Percentiles rank a stretch among this genome's conserved stretches.
Evolutionary conservation across 2,113 vertebrate species (phyloP).

Genomic region (Stegastes partitus): DNA sequence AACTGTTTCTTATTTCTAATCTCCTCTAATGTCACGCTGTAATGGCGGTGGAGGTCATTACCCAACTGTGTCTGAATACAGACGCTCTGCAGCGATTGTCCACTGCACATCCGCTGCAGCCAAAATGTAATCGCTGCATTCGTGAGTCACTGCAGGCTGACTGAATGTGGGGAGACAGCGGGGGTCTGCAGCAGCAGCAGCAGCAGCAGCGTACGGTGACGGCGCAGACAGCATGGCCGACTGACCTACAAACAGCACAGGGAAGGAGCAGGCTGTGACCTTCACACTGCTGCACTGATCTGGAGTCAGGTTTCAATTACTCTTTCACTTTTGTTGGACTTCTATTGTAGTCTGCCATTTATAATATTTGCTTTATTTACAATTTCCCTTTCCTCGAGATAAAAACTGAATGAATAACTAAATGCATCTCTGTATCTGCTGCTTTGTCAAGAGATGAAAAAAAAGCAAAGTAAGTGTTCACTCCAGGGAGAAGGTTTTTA

Average conservation of each 20-base stretch:
- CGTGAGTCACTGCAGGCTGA: slow-evolving; percentile 27
- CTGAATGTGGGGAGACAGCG: slow-evolving; percentile 11
- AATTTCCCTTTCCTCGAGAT: too few relatives aligned
- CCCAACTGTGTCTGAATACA: slow-evolving; percentile 9
- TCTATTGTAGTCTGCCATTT: neutral
- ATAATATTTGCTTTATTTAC: neutral
- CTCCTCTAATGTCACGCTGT: slow-evolving; percentile 48
- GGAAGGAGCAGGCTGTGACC: slow-evolving; percentile 64
- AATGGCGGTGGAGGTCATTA: slow-evolving; percentile 57
- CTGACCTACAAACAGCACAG: slow-evolving; percentile 79
- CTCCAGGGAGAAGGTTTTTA: neutral
- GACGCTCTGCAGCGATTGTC: neutral
- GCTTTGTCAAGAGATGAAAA: neutral
- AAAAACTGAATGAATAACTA: neutral
- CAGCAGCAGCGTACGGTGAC: slow-evolving; percentile 26
- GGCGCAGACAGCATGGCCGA: slow-evolving; percentile 78
- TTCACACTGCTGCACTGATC: slow-evolving; percentile 60
- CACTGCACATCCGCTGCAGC: neutral
- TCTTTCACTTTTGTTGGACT: neutral
- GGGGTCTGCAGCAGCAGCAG: slow-evolving; percentile 50
- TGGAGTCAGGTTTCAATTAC: slow-evolving; percentile 27
- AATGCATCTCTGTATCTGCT: neutral
- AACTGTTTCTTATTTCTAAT: slow-evolving; percentile 33
- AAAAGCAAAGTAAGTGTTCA: neutral
- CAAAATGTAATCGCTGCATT: slow-evolving; percentile 6